Evolutionary conservation across 2,797 vertebrate species (phyloP).

Genomic region (Megaceryle alcyon): DNA sequence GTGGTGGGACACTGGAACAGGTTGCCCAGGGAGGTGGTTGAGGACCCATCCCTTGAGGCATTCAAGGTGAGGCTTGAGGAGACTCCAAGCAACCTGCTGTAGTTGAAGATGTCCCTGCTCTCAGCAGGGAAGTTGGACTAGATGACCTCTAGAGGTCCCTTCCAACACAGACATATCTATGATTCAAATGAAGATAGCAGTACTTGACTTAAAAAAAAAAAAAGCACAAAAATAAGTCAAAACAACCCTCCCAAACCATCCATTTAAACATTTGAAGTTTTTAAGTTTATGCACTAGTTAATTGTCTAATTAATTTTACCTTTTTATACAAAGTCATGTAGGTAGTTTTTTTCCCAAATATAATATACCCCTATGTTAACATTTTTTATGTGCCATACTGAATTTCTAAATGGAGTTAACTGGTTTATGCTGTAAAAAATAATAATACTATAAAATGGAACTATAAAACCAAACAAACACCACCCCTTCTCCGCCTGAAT

Average conservation of each 20-base stretch:
- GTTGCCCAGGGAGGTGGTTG: too few relatives aligned
- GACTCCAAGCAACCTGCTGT: too few relatives aligned
- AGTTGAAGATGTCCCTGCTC: too few relatives aligned
- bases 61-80: too few relatives aligned
- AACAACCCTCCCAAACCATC: not conserved
- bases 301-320: not conserved
- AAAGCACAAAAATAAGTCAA: not conserved
- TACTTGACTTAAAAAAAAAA: not conserved
- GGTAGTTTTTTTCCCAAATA: not conserved
- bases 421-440: not conserved
- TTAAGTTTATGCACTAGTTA: not conserved
- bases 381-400: not conserved
- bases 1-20: too few relatives aligned
- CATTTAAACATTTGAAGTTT: not conserved
- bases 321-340: not conserved
- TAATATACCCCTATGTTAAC: not conserved
- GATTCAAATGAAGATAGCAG: not conserved
- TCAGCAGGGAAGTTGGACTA: too few relatives aligned
- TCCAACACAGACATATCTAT: too few relatives aligned
- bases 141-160: too few relatives aligned
- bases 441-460: not conserved
- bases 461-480: not conserved
- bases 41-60: too few relatives aligned
- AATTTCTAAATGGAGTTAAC: not conserved
- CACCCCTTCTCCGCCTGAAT: rapidly evolving